Evolutionary conservation across 2,888 invertebrate species (phyloP).

Genomic region (Tipula confusa): DNA sequence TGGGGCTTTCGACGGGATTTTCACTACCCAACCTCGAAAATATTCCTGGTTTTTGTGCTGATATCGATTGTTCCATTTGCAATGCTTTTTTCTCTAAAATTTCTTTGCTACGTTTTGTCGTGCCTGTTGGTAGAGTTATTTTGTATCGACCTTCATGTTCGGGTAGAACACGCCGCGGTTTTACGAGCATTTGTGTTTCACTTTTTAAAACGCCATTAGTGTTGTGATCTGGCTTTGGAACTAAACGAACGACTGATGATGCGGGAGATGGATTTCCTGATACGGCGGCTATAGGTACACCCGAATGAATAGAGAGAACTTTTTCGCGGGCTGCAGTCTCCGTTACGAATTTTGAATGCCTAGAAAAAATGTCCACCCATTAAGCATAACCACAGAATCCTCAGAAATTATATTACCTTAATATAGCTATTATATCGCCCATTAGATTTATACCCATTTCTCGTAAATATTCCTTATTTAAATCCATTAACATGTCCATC

Average conservation of each 20-base stretch:
- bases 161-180: conserved; percentile 48
- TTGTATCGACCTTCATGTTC: conserved; percentile 57
- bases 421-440: conserved; percentile 67
- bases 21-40: conserved; percentile 37
- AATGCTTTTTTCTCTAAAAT: conserved; percentile 48
- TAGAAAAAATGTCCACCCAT: conserved; percentile 39
- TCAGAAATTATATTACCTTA: conserved; percentile 49
- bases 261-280: conserved; percentile 41
- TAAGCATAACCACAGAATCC: neutral
- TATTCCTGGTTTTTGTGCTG: conserved; percentile 40
- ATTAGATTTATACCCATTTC: conserved; percentile 83
- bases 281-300: conserved; percentile 55
- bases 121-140: conserved; percentile 54
- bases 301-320: conserved; percentile 50
- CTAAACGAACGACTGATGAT: neutral
- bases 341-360: conserved; percentile 58
- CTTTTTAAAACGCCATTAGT: neutral
- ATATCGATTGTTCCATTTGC: neutral
- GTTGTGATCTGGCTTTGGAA: neutral
- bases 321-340: conserved; percentile 57
- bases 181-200: conserved; percentile 37
- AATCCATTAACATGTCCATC: conserved; percentile 77
- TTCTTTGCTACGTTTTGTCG: conserved; percentile 52
- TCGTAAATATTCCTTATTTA: conserved; percentile 79
- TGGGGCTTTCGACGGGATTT: neutral